Evolutionary conservation across 64 coral and sea anemone genomes (phyloP).

Genomic region (Montipora sp.): DNA sequence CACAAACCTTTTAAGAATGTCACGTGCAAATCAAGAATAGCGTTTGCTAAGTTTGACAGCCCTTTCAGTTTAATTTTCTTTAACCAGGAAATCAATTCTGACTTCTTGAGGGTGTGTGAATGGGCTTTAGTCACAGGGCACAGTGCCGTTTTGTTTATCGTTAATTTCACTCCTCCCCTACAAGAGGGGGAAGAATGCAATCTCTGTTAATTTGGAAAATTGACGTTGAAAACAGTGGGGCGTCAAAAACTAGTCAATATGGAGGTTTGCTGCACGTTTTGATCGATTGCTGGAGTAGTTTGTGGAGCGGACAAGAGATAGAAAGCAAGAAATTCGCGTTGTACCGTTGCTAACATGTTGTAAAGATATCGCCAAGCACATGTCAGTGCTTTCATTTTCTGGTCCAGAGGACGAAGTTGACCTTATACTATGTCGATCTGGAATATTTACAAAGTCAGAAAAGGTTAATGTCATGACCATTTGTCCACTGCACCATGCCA

Average conservation of each 20-base stretch:
- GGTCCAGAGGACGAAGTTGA: not conserved
- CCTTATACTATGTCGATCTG: conserved; percentile 22
- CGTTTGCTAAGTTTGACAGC: no score
- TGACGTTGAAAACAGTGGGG: not conserved
- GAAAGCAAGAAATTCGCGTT: not conserved
- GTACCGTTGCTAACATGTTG: not conserved
- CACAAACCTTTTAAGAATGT: no score
- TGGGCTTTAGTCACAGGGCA: no score
- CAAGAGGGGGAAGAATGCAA: not conserved
- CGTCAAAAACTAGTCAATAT: not conserved
- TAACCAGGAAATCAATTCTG: no score
- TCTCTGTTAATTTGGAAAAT: not conserved
- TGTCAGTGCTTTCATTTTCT: not conserved
- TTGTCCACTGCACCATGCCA: conserved; percentile 5
- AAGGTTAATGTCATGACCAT: not conserved
- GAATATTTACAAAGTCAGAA: not conserved
- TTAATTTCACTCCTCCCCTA: not conserved
- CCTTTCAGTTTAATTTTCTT: no score
- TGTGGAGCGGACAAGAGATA: conserved; percentile 20
- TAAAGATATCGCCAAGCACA: conserved; percentile 34
- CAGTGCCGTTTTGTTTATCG: no score
- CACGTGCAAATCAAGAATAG: no score
- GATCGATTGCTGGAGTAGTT: conserved; percentile 2
- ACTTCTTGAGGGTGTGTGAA: no score
- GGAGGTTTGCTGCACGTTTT: conserved; percentile 15